Base-by-base conservation (phyloP, 1,140 invertebrate species). In the Lanistes nyassanus region DNA sequence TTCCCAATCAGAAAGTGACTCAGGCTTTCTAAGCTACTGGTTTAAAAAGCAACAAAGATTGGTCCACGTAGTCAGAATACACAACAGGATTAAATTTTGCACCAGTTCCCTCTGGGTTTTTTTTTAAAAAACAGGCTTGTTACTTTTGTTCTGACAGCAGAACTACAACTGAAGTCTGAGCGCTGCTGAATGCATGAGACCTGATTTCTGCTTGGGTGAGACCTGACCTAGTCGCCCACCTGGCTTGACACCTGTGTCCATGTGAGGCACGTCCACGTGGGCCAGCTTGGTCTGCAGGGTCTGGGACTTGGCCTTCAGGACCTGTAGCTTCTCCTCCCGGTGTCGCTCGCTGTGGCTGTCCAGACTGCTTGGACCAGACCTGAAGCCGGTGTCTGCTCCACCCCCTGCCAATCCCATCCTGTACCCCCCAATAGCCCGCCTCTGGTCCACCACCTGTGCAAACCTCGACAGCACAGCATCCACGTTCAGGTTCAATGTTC, bases 241-340 rank as follows among this genome's bases (percentile, higher is more conserved):
- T 58, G 76, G 75, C 55, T 83, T 72, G 69, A 79, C 81, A 19
- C 72, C 67, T 16, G 42, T 62, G 34, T 62, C 55, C 16, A 47
- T 47, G 0, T 47, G 42, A 47, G n/a, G n/a, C n/a, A 34, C 31
- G 39, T 26, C 58, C 39, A 47, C 42, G 9, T 5, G 79, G n/a
- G 83, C 79, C 34, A 88, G 76, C 37, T 82, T 78, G 66, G 70
- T 84, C 78, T 85, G 82, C 68, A 88, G 66, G 26, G 83, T 83
- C 39, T 79, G 68, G 19, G 85, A 82, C 11, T 84, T 85, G 39
- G 82, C 79, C 55, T 84, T 84, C 21, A 88, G 80, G 1, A 83
- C 84, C 76, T 85, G 78, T 37, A 85, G 85, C 21, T 85, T 74
- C 7, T 86, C 82, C 19, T 81, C 82, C 62, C 79, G 75, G n/a